These are phyloP conservation scores for Argya squamiceps DNA, from an alignment of 2,797 vertebrate genomes.

Conservation along the genomic window DNA sequence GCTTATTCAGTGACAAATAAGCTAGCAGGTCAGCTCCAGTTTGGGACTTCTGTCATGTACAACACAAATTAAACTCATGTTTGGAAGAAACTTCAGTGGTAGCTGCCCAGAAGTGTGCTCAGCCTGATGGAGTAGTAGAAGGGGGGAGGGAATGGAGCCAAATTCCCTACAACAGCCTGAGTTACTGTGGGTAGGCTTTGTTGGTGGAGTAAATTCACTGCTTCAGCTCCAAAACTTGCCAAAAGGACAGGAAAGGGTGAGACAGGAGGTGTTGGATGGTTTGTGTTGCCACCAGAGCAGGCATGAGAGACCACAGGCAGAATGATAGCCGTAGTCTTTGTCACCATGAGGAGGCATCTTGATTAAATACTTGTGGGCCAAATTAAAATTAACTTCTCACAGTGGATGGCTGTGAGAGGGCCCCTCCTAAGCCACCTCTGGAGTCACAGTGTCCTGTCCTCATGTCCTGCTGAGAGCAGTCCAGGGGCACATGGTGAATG, in stretches of 20 bases:
- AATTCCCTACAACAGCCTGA: not conserved
- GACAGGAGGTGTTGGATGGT: not conserved
- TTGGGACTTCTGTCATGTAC: constrained; percentile 43
- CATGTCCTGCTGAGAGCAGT: not conserved
- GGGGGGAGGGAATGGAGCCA: not conserved
- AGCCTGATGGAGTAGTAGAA: constrained; percentile 15
- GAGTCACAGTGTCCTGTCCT: not conserved
- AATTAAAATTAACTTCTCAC: not conserved
- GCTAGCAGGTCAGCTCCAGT: not conserved
- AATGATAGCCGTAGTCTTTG: accelerated
- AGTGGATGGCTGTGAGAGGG: not conserved
- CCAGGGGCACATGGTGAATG: accelerated
- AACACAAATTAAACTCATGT: constrained; percentile 47
- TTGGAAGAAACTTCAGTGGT: constrained; percentile 48
- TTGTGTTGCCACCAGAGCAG: not conserved
- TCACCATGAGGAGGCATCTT: not conserved
- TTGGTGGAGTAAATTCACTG: not conserved
- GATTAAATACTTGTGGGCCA: not conserved
- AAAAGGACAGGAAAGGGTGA: not conserved
- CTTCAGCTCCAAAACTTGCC: not conserved
- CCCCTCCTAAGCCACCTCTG: not conserved
- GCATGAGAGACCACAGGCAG: not conserved
- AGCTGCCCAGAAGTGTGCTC: constrained; percentile 44
- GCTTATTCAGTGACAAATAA: constrained; percentile 56
- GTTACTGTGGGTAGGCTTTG: not conserved